Evolutionary conservation across 1,140 invertebrate genomes (phyloP), one percentile per base, ranked within the genome.

Genomic region (Dendrolimus kikuchii): DNA sequence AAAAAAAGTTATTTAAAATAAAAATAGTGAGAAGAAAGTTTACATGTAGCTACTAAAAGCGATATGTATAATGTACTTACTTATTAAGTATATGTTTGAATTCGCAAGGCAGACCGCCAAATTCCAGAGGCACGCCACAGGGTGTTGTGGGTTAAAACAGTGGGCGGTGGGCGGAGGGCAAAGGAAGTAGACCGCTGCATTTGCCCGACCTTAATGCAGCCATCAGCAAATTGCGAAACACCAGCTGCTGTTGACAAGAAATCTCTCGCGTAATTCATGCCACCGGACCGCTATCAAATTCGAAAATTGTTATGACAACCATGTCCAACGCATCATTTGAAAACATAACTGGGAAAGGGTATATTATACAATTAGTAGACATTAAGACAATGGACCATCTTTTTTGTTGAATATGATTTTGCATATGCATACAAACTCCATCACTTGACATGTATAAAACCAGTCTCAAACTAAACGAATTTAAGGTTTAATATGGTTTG

Each of bases 161-260:
- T 7, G 40, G 41, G 47, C 51, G 9, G 40, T 43, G 51, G 48
- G 46, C n/a, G 50, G 53, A 53, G 52, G 62, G 53, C 47, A 47
- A 47, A 58, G 61, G 55, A 71, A 74, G 64, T 67, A 69, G 62
- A 63, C 60, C 72, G 63, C 65, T 81, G 79, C 76, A 77, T 73
- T 76, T 62, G 49, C 74, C 57, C 76, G 72, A 77, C 77, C 77
- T 77, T 78, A 83, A 82, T 81, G 70, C 74, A 59, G 73, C 77
- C 80, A 86, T 82, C 82, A 81, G 78, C 78, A 83, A 81, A 86
- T 86, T 86, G 82, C 82, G 68, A 80, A 71, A 79, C 80, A 74
- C 57, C 78, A 82, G 74, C 68, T 80, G 72, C 59, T 71, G 68
- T 65, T 71, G 72, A 83, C 76, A 77, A 81, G 71, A 79, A 79